phyloP scores from a whole-genome alignment of 2,113 vertebrate genomes.

The Naja naja region DNA sequence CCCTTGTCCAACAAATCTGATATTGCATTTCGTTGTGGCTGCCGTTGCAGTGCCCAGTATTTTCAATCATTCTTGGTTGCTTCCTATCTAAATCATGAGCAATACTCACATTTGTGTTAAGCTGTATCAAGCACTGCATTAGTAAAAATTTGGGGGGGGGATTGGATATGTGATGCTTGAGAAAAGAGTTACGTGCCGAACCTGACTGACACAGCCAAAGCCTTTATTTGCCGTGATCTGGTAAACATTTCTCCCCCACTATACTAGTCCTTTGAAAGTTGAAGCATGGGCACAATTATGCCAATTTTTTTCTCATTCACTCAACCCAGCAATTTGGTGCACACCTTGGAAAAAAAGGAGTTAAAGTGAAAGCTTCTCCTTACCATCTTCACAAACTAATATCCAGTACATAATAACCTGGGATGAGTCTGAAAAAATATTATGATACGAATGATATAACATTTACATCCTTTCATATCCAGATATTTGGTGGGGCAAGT shows the following conservation, averaged over 20 bases:
- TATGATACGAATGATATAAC: neutral
- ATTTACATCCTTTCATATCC: neutral
- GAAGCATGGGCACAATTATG: neutral
- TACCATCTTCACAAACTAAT: neutral
- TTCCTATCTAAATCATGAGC: neutral
- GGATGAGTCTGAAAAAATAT: neutral
- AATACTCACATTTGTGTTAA: neutral
- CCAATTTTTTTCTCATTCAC: neutral
- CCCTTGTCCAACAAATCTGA: neutral
- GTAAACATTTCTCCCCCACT: neutral
- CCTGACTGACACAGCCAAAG: neutral
- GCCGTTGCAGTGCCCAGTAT: neutral
- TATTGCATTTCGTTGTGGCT: neutral
- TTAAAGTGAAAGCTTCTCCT: constrained; percentile 47
- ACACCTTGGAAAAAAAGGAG: no score
- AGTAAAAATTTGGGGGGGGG: neutral
- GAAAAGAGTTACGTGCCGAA: neutral
- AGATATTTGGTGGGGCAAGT: constrained; percentile 40
- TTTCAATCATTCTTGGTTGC: neutral
- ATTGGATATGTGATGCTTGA: neutral
- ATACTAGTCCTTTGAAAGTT: neutral
- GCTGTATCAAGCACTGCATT: neutral
- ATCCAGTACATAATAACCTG: neutral
- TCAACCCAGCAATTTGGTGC: neutral
- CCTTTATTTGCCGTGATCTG: neutral